These are phyloP conservation scores for Hybos culiciformis DNA, from an alignment of 2,888 invertebrate genomes.

Conservation along the genomic window DNA sequence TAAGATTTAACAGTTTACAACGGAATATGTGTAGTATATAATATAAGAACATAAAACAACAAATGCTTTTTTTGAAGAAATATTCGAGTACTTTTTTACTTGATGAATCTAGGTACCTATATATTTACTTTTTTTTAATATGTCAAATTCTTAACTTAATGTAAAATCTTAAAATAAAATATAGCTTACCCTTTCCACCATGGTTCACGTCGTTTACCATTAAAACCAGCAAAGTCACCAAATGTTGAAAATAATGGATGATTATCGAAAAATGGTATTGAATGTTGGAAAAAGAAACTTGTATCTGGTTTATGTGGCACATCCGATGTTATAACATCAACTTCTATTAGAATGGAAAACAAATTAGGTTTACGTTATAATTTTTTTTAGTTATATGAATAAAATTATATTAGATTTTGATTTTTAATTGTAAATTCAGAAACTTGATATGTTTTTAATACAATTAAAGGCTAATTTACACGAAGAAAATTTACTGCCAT, in stretches of 20 bases:
- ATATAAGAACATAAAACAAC: neutral
- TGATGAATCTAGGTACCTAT: neutral
- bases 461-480: neutral
- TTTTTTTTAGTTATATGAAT: neutral
- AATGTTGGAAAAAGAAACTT: slow-evolving; percentile 27
- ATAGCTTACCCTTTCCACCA: slow-evolving; percentile 33
- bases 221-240: slow-evolving; percentile 27
- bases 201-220: slow-evolving; percentile 26
- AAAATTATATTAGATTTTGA: neutral
- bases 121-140: neutral
- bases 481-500: no score
- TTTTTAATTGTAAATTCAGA: neutral
- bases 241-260: slow-evolving; percentile 31
- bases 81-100: neutral
- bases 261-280: slow-evolving; percentile 31
- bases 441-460: neutral
- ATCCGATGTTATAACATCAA: slow-evolving; percentile 27
- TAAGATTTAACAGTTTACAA: no score
- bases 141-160: neutral
- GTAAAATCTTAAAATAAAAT: neutral
- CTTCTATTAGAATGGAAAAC: slow-evolving; percentile 17
- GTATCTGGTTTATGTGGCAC: slow-evolving; percentile 22
- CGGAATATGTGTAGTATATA: no score
- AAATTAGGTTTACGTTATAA: neutral
- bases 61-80: neutral